Base-by-base conservation (phyloP, 2,797 vertebrate genomes). In the Zonotrichia albicollis region DNA sequence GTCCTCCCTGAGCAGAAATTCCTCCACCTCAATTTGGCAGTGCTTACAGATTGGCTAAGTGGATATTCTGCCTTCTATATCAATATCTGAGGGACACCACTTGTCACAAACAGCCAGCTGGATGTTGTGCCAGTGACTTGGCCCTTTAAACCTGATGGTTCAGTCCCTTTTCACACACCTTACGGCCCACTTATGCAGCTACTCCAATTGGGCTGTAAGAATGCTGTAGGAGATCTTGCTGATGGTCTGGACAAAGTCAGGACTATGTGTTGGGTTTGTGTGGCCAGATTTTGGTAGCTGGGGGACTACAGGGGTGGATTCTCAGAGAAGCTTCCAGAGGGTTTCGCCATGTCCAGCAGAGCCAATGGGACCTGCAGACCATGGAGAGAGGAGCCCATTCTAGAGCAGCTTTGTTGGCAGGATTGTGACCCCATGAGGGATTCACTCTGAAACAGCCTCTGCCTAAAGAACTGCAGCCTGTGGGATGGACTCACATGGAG, bases 301-400 rank as follows among this genome's bases (percentile, higher is more conserved):
- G 5, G 8, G 26, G 4, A 1, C 6, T 38, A 23, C 45, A 19
- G 18, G 16, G 1, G 4, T 29, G 16, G 10, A 27, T 76, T 60
- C 27, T n/a, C 38, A 60, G n/a, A 53, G n/a, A 76, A 53, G 38
- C 8, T 61, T 9, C 4, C 19, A 60, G 45, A 66, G 11, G 32
- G 1, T 51, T 51, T 30, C 21, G 12, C 22, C 10, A 16, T 9
- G 27, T 11, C 22, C 32, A 67, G 38, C 16, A 60, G 54, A 40
- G 40, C 20, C 18, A 60, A 16, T 38, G 18, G 34, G 6, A 54
- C 50, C 13, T 25, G 60, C 20, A 74, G 51, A 26, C 17, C 17
- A 3, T 8, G 25, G 30, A 42, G 26, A 42, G 51, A 42, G 21
- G 7, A 65, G 43, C 11, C 1, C 16, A 30, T 0, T 2, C 43